phyloP scores from a whole-genome alignment of 2,797 vertebrate genomes.

The Fundulus diaphanus region DNA sequence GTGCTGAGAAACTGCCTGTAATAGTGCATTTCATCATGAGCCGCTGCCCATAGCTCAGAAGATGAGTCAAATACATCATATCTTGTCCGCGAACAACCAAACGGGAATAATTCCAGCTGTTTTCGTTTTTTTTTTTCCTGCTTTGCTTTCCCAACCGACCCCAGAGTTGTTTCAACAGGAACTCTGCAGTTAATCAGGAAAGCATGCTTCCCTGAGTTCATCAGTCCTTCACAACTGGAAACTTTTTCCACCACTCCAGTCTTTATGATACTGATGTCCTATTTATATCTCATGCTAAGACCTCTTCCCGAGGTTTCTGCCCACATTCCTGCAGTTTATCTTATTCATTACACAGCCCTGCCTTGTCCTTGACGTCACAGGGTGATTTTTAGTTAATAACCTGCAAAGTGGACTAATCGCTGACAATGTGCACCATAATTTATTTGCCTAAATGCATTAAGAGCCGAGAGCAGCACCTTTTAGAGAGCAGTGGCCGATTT shows the following conservation, averaged over 20 bases:
- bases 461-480: no score
- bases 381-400: no score
- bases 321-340: no score
- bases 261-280: background rate
- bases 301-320: background rate
- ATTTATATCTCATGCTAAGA: background rate
- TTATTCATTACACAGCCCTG: no score
- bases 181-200: conserved; percentile 75
- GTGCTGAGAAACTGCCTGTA: conserved; percentile 11
- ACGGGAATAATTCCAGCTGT: conserved; percentile 60
- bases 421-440: no score
- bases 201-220: conserved; percentile 58
- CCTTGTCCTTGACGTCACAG: no score
- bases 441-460: no score
- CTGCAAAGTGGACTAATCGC: no score
- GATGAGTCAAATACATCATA: conserved; percentile 51
- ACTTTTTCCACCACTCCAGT: conserved; percentile 32
- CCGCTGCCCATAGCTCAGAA: conserved; percentile 24
- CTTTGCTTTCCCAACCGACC: conserved; percentile 32
- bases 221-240: conserved; percentile 56
- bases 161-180: conserved; percentile 67
- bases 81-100: conserved; percentile 45
- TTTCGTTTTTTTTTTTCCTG: conserved; percentile 24
- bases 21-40: conserved; percentile 38
- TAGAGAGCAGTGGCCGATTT: no score